These are phyloP conservation scores for Clepsis dumicolana DNA, from an alignment of 2,888 invertebrate species.

Conservation along the genomic window DNA sequence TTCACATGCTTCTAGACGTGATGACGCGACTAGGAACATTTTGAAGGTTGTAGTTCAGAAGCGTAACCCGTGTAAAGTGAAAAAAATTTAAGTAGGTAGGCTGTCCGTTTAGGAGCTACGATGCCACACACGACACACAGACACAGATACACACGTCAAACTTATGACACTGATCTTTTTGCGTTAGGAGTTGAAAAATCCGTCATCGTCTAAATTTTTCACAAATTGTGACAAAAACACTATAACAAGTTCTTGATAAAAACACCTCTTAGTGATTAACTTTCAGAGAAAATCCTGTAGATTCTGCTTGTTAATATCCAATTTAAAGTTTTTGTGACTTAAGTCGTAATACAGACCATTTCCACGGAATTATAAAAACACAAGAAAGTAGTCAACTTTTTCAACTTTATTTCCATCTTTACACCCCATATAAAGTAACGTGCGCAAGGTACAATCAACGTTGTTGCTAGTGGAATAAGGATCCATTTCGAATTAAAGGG, in stretches of 20 bases:
- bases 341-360: conserved; percentile 24
- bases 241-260: background rate
- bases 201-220: background rate
- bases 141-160: too few species aligned
- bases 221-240: background rate
- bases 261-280: background rate
- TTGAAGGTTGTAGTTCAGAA: too few species aligned
- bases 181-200: too few species aligned
- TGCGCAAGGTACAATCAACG: conserved; percentile 35
- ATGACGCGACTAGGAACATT: too few species aligned
- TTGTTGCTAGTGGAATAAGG: conserved; percentile 15
- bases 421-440: conserved; percentile 38
- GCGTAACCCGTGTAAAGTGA: too few species aligned
- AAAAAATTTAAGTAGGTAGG: too few species aligned
- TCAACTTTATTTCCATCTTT: conserved; percentile 30
- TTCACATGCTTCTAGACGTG: background rate
- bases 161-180: too few species aligned
- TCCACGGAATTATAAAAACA: conserved; percentile 30
- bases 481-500: conserved; percentile 29
- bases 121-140: too few species aligned
- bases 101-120: too few species aligned
- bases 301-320: conserved; percentile 4
- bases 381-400: conserved; percentile 34
- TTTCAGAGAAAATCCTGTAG: background rate
- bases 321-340: conserved; percentile 3